phyloP scores from a whole-genome alignment of 1,140 invertebrate species.

The Drosophila miranda region DNA sequence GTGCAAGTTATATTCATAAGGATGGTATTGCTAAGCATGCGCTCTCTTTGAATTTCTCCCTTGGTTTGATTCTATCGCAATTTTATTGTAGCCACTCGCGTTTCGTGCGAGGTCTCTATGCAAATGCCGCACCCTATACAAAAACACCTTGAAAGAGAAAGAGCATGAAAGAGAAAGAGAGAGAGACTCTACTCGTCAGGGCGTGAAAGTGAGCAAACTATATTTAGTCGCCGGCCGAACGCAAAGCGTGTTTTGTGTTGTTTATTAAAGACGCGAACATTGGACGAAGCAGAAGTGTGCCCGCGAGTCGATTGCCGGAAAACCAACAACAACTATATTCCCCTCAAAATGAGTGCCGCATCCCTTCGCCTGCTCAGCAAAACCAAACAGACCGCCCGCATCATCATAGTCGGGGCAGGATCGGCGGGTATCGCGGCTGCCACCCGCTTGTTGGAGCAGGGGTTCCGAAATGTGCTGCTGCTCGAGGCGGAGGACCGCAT shows the following conservation, averaged over 20 bases:
- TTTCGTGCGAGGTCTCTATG: no score
- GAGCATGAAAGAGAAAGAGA: neutral
- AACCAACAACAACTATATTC: neutral
- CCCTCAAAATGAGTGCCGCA: constrained; percentile 23
- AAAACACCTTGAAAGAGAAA: neutral
- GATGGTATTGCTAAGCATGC: no score
- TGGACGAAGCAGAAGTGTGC: neutral
- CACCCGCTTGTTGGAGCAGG: constrained; percentile 83
- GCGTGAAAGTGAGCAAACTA: constrained; percentile 15
- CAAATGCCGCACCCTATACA: no score
- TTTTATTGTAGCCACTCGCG: no score
- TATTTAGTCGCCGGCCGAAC: constrained; percentile 41
- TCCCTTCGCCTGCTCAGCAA: constrained; percentile 46
- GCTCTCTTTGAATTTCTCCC: no score
- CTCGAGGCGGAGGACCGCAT: constrained; percentile 88
- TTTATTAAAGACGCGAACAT: neutral
- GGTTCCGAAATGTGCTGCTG: constrained; percentile 84
- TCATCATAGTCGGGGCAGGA: constrained; percentile 85
- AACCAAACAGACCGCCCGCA: constrained; percentile 58
- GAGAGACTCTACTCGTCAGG: neutral
- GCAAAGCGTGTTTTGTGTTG: constrained; percentile 4
- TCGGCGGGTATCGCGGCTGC: constrained; percentile 85
- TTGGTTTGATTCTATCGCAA: no score
- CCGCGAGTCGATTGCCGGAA: no score
- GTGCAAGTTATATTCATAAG: neutral